Evolutionary conservation across 1,140 invertebrate genomes (phyloP), one percentile per base, ranked within the genome.

Genomic region (Venturia canescens): DNA sequence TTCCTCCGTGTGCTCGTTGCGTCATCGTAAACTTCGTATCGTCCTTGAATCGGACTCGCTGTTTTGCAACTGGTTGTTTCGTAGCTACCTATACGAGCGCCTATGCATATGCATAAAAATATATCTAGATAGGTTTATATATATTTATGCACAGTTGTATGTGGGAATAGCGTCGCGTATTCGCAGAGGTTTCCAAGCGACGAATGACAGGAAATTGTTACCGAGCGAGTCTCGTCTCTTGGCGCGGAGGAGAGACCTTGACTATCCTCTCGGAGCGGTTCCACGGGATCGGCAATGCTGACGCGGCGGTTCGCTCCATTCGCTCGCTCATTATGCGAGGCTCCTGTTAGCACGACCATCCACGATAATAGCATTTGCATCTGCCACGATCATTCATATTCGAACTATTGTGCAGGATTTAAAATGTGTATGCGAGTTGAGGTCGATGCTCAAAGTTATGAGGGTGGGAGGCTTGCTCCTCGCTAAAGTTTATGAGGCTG

Each of bases 171-270:
- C 38, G 67, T n/a, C 67, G 67, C n/a, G n/a, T n/a, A n/a, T 70
- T 70, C 31, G 31, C 21, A 31, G 67, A 7, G 1, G 21, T 29
- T n/a, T 6, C 70, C 48, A 70, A 48, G 1, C 53, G 34, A 72
- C 69, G 63, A 75, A 67, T 38, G 80, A 81, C 80, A 81, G 80
- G 80, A 81, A 81, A 81, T 81, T 77, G 80, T 81, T 77, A 66
- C 67, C 15, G 31, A 80, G n/a, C n/a, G 76, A n/a, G 18, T 57
- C n/a, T 57, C 53, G 18, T 57, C 53, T 57, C 15, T 77, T 81
- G n/a, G n/a, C 71, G 34, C 50, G 70, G 44, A 70, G 5, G n/a
- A 70, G 31, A 70, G 67, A 38, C 80, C 80, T 81, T 81, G 80
- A 81, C 74, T 81, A 81, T 81, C 72, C 74, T 74, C 78, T 50